Evolutionary conservation across 2,888 invertebrate species (phyloP).

Genomic region (Rotaria socialis): DNA sequence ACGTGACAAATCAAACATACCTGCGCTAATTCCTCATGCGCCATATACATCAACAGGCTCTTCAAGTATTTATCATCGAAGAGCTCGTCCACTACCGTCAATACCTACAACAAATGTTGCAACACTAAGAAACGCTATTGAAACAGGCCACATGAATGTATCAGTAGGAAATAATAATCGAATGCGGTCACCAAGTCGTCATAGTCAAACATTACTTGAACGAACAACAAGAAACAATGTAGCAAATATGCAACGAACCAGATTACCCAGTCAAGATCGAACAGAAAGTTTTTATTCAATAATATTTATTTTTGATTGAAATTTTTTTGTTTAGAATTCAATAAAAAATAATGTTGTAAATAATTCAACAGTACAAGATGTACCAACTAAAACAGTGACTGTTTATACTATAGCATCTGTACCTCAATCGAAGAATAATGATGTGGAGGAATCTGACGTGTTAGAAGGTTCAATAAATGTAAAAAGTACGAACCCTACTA

Average conservation of each 20-base stretch:
- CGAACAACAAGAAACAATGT: neutral
- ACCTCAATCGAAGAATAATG: neutral
- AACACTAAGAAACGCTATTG: neutral
- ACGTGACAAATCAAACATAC: too few species aligned
- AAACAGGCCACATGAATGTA: neutral
- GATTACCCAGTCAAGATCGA: constrained; percentile 24
- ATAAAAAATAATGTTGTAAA: neutral
- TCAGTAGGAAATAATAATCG: neutral
- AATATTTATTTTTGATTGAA: neutral
- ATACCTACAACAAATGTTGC: neutral
- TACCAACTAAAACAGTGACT: neutral
- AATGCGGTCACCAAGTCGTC: neutral
- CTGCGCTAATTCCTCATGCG: too few species aligned
- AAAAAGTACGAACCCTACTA: too few species aligned
- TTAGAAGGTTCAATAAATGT: neutral
- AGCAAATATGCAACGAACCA: neutral
- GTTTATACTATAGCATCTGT: neutral
- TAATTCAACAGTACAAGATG: neutral
- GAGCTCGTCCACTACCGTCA: neutral
- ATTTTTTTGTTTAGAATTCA: neutral
- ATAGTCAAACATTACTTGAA: neutral
- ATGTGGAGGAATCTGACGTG: neutral
- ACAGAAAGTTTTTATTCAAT: neutral
- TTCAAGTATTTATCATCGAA: neutral
- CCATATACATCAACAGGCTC: neutral